Base-by-base conservation (phyloP, 2,888 invertebrate genomes). In the Prostheceraeus crozeri region DNA sequence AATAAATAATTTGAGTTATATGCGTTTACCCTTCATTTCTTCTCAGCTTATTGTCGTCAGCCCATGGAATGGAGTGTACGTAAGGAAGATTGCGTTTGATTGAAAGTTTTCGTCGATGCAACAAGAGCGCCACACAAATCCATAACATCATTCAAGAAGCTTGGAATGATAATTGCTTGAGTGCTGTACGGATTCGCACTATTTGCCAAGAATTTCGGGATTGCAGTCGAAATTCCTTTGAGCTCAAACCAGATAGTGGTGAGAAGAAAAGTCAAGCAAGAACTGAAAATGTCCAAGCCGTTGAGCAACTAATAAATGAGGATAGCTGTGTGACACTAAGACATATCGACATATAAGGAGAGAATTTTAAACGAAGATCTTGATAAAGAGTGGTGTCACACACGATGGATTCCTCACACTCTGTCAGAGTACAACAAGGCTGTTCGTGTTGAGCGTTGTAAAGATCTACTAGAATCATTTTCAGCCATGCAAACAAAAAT, bases 361-460 rank as follows among this genome's bases (percentile, higher is more conserved):
- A n/a, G 54, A 54, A 54, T 54, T 51, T 27, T 54, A 27, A 54
- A 21, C 11, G 35, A 54, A 16, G 54, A 54, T 30, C 54, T 54
- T 16, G 35, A 54, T 19, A 54, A 33, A 54, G 33, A 27, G 19
- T 54, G 54, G 35, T 8, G 27, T 6, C 35, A 35, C 19, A 54
- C 31, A n/a, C 23, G 28, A 30, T 54, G 54, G 54, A 28, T 54
- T 54, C 54, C 54, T n/a, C 54, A 54, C 35, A 14, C 46, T 27
- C 54, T 54, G 27, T 54, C 54, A 19, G 54, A 23, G 33, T 21
- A 30, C 33, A 51, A 54, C 54, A 54, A 54, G 28, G 54, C 33
- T 19, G 35, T 54, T 33, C 54, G 54, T 35, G 33, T 54, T 35
- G 54, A 54, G 54, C 54, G 54, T 33, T 35, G 31, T 54, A 54